These are phyloP conservation scores for Ciconia nigra DNA, from an alignment of 2,797 vertebrate species.

Conservation along the genomic window DNA sequence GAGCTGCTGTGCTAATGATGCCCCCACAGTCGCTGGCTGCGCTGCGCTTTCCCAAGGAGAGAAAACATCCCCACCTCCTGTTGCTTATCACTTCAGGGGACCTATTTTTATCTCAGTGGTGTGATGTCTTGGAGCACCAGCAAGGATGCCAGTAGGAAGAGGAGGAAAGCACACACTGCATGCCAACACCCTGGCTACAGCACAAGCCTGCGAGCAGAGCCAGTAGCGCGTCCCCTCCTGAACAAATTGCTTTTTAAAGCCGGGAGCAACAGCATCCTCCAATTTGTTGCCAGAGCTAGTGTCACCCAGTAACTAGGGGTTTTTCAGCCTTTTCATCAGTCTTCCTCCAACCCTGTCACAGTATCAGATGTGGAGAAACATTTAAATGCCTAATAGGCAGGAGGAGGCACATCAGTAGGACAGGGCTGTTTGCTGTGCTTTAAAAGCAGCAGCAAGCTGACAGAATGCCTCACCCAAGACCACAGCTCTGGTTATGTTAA, in stretches of 20 bases:
- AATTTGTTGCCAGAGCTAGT: not conserved
- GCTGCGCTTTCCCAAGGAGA: not conserved
- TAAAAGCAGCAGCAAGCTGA: not conserved
- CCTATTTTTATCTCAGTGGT: not conserved
- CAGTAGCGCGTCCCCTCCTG: accelerated
- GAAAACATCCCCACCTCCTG: not conserved
- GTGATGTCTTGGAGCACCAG: not conserved
- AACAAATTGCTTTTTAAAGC: not conserved
- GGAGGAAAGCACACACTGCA: not conserved
- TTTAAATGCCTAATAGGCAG: not conserved
- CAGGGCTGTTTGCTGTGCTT: not conserved
- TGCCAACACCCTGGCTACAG: not conserved
- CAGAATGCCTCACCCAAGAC: not conserved
- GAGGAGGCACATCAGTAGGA: not conserved
- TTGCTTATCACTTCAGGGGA: accelerated
- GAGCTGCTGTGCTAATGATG: not conserved
- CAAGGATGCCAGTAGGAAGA: not conserved
- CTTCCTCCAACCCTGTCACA: not conserved
- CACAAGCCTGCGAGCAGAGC: not conserved
- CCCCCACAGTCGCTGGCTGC: not conserved
- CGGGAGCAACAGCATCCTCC: not conserved
- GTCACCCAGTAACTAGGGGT: not conserved
- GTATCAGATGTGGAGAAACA: not conserved
- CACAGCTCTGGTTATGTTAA: not conserved
- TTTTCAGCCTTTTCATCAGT: not conserved